phyloP scores from a whole-genome alignment of 2,797 vertebrate species.

The Acanthornis magna region DNA sequence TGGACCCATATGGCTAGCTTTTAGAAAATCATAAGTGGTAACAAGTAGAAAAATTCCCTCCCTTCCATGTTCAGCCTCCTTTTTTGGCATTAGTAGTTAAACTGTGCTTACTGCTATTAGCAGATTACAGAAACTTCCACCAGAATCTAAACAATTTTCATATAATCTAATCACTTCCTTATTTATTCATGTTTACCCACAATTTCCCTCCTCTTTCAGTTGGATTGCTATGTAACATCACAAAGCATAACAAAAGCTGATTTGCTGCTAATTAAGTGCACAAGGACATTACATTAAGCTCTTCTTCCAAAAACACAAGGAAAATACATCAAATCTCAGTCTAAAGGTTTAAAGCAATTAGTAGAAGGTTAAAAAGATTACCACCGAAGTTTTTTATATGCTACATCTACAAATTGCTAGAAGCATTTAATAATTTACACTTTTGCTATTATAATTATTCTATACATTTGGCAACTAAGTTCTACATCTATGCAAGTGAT shows the following conservation, averaged over 20 bases:
- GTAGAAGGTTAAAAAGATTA: background rate
- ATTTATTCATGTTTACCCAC: constrained; percentile 50
- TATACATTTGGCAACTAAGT: background rate
- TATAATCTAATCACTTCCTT: constrained; percentile 39
- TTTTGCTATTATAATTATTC: background rate
- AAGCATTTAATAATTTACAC: background rate
- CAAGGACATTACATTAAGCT: background rate
- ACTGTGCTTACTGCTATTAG: constrained; percentile 34
- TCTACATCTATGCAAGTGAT: background rate
- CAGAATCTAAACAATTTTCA: constrained; percentile 47
- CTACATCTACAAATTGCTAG: background rate
- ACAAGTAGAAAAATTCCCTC: constrained; percentile 41
- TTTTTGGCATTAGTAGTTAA: constrained; percentile 61
- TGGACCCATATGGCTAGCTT: constrained; percentile 64
- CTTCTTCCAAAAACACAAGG: background rate
- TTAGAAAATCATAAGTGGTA: constrained; percentile 58
- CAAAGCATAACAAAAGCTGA: constrained; percentile 27
- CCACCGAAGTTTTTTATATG: background rate
- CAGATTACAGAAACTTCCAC: constrained; percentile 49
- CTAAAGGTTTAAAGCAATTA: background rate
- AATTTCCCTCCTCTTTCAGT: constrained; percentile 3
- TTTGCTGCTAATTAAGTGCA: constrained; percentile 25
- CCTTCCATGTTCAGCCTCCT: background rate
- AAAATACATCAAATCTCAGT: background rate
- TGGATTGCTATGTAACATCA: constrained; percentile 1